Evolutionary conservation across 2,113 vertebrate genomes (phyloP).

Genomic region (Poecile atricapillus): DNA sequence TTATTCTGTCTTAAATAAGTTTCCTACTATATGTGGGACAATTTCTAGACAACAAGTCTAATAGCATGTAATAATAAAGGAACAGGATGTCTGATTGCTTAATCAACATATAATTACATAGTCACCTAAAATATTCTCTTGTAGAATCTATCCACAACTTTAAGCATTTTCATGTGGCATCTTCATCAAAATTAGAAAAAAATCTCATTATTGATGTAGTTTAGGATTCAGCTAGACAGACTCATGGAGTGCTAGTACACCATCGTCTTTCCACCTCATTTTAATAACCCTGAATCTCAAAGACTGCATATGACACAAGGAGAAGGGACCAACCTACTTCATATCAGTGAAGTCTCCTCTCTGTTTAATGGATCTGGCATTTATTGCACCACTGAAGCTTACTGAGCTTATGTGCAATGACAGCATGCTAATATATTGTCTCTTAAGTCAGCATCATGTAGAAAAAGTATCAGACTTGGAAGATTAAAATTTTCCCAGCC

Average conservation of each 20-base stretch:
- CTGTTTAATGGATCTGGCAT: neutral
- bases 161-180: neutral
- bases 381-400: neutral
- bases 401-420: neutral
- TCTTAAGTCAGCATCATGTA: neutral
- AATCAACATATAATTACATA: neutral
- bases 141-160: neutral
- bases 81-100: neutral
- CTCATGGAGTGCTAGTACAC: neutral
- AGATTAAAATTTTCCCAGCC: neutral
- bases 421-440: neutral
- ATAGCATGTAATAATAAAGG: neutral
- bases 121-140: neutral
- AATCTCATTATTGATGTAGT: neutral
- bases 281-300: neutral
- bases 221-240: neutral
- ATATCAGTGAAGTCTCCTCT: neutral
- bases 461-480: neutral
- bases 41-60: neutral
- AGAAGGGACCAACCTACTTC: neutral
- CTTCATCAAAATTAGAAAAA: neutral
- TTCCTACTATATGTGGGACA: neutral
- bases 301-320: neutral
- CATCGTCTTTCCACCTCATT: neutral
- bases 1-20: neutral